These are phyloP conservation scores for Hippoglossus stenolepis DNA, from an alignment of 2,113 vertebrate species.

Conservation along the genomic window DNA sequence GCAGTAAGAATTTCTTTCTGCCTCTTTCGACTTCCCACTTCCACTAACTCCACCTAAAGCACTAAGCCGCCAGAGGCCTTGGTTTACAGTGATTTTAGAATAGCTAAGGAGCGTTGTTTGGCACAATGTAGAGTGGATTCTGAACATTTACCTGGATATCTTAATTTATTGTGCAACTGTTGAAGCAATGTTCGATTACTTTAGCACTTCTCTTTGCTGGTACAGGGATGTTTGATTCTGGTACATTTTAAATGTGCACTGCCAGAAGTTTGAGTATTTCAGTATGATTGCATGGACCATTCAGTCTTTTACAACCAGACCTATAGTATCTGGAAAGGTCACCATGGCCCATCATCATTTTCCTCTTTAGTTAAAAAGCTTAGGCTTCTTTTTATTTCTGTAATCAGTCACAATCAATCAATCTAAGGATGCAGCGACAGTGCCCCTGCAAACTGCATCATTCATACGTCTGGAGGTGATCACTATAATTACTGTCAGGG, in stretches of 20 bases:
- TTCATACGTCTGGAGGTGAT: too few relatives aligned
- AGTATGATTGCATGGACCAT: too few relatives aligned
- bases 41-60: constrained; percentile 21
- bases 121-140: not conserved
- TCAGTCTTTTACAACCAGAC: too few relatives aligned
- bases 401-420: too few relatives aligned
- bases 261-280: too few relatives aligned
- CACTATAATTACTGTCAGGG: too few relatives aligned
- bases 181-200: not conserved
- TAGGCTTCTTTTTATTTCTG: too few relatives aligned
- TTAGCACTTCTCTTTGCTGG: not conserved
- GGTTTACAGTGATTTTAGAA: not conserved
- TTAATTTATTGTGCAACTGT: not conserved
- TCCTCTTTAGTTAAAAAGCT: too few relatives aligned
- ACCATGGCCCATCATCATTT: too few relatives aligned
- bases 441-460: too few relatives aligned
- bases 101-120: not conserved
- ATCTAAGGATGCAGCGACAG: too few relatives aligned
- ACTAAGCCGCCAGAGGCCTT: not conserved
- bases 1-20: constrained; percentile 34
- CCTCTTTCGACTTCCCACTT: constrained; percentile 44
- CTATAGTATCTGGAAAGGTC: too few relatives aligned
- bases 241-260: not conserved
- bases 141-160: not conserved
- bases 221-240: not conserved